A percentile compares a stretch with the other conserved stretches of the same genome.
These are phyloP conservation scores for Lepilemur septentrionalis DNA, from an alignment of 2,797 vertebrate genomes.

Conservation along the genomic window DNA sequence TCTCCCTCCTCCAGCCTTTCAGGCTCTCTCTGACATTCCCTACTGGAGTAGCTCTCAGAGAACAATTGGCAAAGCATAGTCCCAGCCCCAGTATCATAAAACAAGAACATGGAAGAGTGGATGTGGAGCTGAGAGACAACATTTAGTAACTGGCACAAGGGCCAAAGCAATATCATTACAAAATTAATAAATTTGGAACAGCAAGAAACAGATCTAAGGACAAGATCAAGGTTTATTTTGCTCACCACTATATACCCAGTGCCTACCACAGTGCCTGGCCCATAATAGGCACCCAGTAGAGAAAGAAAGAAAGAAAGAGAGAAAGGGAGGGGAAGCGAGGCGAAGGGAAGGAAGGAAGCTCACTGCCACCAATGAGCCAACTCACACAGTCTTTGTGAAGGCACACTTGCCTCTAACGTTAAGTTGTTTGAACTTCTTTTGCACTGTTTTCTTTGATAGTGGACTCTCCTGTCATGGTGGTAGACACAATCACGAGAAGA, in stretches of 20 bases:
- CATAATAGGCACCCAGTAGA: neutral
- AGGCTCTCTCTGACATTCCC: neutral
- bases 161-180: neutral
- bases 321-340: neutral
- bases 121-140: neutral
- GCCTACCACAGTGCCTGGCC: neutral
- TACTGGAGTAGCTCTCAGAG: neutral
- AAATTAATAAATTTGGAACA: conserved; percentile 8
- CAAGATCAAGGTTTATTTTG: conserved; percentile 2
- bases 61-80: neutral
- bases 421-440: neutral
- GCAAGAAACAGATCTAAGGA: neutral
- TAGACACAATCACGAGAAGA: neutral
- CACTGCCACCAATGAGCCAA: neutral
- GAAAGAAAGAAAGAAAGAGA: neutral
- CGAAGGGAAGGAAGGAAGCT: neutral
- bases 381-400: no score
- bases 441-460: neutral
- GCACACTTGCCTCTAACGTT: neutral
- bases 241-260: neutral
- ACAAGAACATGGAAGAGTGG: neutral
- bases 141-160: neutral
- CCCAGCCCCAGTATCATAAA: neutral
- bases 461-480: neutral
- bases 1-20: neutral